A percentile compares a stretch with the other conserved stretches of the same genome.
Conservation (phyloP, 2,888 invertebrate species). For the Tenodera sinensis region DNA sequence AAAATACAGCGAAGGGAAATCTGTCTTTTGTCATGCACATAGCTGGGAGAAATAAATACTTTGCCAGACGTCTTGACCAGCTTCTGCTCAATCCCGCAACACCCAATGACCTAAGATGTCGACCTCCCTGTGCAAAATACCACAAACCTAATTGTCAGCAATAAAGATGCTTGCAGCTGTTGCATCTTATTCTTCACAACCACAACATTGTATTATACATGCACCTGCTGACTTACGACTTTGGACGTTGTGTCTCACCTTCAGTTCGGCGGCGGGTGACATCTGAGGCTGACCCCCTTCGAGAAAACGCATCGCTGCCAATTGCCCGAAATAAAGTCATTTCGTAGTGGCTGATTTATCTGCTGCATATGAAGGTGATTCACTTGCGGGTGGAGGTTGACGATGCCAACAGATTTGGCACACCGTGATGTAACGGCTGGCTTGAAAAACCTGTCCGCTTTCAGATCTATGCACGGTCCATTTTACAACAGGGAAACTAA, state of each 20-base stretch:
- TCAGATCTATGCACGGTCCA: no score
- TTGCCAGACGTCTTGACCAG: neutral
- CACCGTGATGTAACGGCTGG: neutral
- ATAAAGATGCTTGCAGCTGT: neutral
- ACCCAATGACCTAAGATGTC: neutral
- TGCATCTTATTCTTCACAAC: neutral
- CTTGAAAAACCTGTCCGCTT: neutral
- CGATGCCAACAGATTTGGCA: neutral
- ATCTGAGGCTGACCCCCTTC: neutral
- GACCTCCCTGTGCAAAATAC: neutral
- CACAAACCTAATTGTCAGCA: neutral
- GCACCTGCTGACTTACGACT: neutral
- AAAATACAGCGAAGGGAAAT: no score
- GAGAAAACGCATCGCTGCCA: neutral
- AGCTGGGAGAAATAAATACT: no score
- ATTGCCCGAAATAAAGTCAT: constrained; percentile 6
- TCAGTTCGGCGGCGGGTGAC: neutral
- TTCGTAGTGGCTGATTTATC: neutral
- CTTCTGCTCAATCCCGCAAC: no score
- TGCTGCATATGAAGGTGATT: neutral
- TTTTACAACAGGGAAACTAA: no score
- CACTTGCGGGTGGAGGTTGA: neutral
- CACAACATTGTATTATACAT: neutral
- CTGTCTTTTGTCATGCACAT: neutral
- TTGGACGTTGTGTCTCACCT: neutral